Evolutionary conservation across 2,888 invertebrate genomes (phyloP), one percentile per base, ranked within the genome.

Genomic region (Polyploca ridens): DNA sequence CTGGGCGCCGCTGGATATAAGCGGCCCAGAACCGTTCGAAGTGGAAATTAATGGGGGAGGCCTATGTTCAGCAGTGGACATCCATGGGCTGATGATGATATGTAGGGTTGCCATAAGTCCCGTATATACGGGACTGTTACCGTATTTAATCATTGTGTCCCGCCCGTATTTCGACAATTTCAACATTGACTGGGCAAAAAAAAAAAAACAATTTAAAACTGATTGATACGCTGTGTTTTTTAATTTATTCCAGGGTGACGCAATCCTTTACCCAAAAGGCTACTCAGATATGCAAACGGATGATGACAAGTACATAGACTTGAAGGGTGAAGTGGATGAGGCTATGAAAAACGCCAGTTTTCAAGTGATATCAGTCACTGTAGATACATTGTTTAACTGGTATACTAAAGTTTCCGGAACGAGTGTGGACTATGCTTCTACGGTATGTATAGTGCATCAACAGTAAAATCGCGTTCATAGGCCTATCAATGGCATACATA

Each of bases 351-450:
- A 90, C 33, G 88, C 89, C 2, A 89, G 86, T 62, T 91, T 93
- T 66, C 80, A 82, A 68, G 72, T 83, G 0, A 59, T 84, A 5
- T 73, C 87, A 0, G 88, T 88, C 0, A 69, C 83, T 1, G 85
- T 89, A 3, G 89, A 91, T 10, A 82, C 86, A 0, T 66, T 92
- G 8, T 64, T 87, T 66, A 87, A 71, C 64, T 93, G 93, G 92
- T 93, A 93, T 41, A 93, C 92, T 0, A 72, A 70, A 27, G 82
- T 91, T 4, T 11, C 68, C 0, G 93, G 93, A 0, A 74, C 84
- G 0, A 93, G 93, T 61, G 93, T 93, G 41, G 93, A 93, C 71
- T 93, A 91, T 63, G 92, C 92, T 4, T 75, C 90, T 33, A 68
- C 86, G 81, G 93, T 93, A 84, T 73, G 69, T 27, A 27, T 27